Base-by-base conservation (phyloP, 35 echinoderm and acorn worm species). In the Ophioderma brevispina region DNA sequence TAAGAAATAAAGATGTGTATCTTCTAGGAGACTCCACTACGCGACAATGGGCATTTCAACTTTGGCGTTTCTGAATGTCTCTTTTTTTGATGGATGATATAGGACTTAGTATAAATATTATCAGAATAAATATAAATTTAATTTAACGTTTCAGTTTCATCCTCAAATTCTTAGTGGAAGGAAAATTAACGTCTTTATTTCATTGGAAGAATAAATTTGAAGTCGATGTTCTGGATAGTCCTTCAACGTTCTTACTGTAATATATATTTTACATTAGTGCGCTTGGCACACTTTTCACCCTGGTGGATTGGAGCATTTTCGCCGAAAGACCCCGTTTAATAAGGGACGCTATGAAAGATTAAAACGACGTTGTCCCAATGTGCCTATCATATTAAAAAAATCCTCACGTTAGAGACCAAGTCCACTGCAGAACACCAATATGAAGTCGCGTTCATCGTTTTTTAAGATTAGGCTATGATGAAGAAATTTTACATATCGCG, bases 1-100 rank as follows among this genome's bases (percentile, higher is more conserved):
- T 85, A 32, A 52, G 50, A 36, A 64, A 64, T 35, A 85, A 64
- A 35, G 70, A 13, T 37, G 2, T 85, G 32, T n/a, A 43, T 37
- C 83, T 85, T 31, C 63, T 85, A 34, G 83, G 83, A 21, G 83
- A 85, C 63, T 85, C 83, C 23, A 85, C 83, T 17, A 64, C 83
- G 0, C 83, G 83, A 19, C 83, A 85, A 40, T 85, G 83, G 83
- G 59, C 59, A 13, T 6, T 4, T 13, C 5, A 13, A 70, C 4
- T 70, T 15, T 25, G 1, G 1, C 59, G 28, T 25, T 25, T 70
- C 15, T 70, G 10, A 17, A 8, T 8, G 5, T 8, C 41, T 46
- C 17, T 17, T 46, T 46, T 46, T 46, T 17, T 8, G 17, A 17
- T 46, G 17, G 4, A 46, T 8, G 17, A 46, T 17, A 8, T 46